These are phyloP conservation scores for Brachypalpus laphriformis DNA, from an alignment of 2,888 invertebrate genomes.

Conservation along the genomic window DNA sequence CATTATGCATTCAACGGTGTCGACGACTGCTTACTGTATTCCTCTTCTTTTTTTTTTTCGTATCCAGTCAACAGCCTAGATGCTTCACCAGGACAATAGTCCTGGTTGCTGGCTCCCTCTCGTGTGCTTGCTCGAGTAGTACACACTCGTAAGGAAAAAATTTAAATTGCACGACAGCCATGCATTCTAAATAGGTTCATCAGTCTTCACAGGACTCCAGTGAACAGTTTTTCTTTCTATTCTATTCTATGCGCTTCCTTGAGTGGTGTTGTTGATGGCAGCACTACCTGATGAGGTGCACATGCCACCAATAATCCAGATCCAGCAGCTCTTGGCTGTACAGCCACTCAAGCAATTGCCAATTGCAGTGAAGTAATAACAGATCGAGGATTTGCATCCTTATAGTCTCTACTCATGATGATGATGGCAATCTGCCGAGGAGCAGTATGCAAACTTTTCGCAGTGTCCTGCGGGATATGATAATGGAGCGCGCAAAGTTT, in stretches of 20 bases:
- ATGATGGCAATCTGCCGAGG: neutral
- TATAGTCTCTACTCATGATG: neutral
- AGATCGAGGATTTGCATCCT: slow-evolving; percentile 57
- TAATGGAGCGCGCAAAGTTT: slow-evolving; percentile 46
- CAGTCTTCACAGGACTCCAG: slow-evolving; percentile 53
- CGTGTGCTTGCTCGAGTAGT: neutral
- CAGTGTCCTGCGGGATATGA: slow-evolving; percentile 61
- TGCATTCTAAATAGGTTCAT: slow-evolving; percentile 69
- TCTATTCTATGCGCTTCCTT: slow-evolving; percentile 34
- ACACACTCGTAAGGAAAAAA: slow-evolving; percentile 29
- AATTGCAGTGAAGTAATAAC: slow-evolving; percentile 64
- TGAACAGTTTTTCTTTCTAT: slow-evolving; percentile 33
- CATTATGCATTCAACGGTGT: slow-evolving; percentile 44
- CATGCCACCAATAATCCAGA: slow-evolving; percentile 24
- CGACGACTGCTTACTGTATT: slow-evolving; percentile 19
- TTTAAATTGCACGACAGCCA: slow-evolving; percentile 69
- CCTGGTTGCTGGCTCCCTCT: slow-evolving; percentile 6
- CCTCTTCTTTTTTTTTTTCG: neutral
- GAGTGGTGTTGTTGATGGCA: slow-evolving; percentile 56
- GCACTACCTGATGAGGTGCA: slow-evolving; percentile 40
- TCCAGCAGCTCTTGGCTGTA: slow-evolving; percentile 34
- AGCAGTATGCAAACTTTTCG: slow-evolving; percentile 6
- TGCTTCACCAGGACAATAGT: slow-evolving; percentile 51
- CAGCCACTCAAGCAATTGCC: slow-evolving; percentile 61
- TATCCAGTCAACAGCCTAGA: slow-evolving; percentile 38